Percentiles rank a stretch among this genome's conserved stretches.
Conservation (phyloP, 2,888 invertebrate species). For the Calephelis perditalis region DNA sequence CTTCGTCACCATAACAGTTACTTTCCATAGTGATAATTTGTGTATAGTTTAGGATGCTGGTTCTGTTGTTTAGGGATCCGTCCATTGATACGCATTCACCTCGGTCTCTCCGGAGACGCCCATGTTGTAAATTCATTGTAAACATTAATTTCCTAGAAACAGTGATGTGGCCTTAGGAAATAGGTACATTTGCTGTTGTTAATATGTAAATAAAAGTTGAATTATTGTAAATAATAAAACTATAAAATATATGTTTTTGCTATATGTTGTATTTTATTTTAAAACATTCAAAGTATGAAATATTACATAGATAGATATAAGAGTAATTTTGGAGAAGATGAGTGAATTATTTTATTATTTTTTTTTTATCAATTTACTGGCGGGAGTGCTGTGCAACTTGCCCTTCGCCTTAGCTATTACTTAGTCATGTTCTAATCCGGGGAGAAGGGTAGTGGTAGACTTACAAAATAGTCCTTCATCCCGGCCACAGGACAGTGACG, state of each 20-base stretch:
- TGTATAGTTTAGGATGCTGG: constrained; percentile 23
- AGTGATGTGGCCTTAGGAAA: constrained; percentile 63
- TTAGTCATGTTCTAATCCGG: too few relatives aligned
- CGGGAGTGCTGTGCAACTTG: too few relatives aligned
- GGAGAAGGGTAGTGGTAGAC: too few relatives aligned
- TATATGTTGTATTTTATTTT: constrained; percentile 49
- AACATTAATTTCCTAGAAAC: constrained; percentile 46
- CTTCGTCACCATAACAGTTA: constrained; percentile 43
- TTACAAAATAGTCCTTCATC: too few relatives aligned
- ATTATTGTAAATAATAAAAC: constrained; percentile 75
- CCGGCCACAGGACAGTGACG: too few relatives aligned
- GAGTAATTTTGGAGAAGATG: too few relatives aligned
- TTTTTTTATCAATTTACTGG: too few relatives aligned
- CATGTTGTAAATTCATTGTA: constrained; percentile 41
- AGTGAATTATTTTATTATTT: too few relatives aligned
- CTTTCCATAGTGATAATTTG: constrained; percentile 3
- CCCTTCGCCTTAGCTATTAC: too few relatives aligned
- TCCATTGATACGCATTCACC: constrained; percentile 39
- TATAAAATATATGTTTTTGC: constrained; percentile 77
- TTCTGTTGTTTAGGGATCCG: constrained; percentile 35
- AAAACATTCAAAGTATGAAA: too few relatives aligned
- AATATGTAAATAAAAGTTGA: constrained; percentile 78
- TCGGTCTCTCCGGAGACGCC: constrained; percentile 24
- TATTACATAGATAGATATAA: too few relatives aligned
- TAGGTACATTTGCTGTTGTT: constrained; percentile 70